A percentile compares a stretch with the other conserved stretches of the same genome.
Conservation (phyloP, 2,797 vertebrate species). For the Anguilla megastoma region DNA sequence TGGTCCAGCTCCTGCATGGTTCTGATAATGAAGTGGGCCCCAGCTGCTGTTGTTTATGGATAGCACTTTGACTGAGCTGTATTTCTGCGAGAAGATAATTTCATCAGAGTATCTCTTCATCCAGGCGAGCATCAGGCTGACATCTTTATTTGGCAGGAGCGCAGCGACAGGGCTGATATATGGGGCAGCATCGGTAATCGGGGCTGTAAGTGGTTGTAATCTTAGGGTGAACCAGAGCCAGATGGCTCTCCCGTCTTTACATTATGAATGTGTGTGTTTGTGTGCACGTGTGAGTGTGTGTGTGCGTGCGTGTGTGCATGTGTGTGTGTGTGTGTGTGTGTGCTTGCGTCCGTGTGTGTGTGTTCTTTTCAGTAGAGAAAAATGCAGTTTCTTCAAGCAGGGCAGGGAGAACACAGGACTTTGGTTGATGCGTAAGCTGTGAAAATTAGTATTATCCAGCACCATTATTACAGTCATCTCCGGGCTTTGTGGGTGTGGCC, state of each 20-base stretch:
- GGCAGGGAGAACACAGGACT: not conserved
- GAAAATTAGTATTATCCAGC: not conserved
- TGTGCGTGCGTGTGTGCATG: not conserved
- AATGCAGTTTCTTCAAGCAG: not conserved
- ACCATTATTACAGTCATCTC: conserved; percentile 5
- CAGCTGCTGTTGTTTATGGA: not conserved
- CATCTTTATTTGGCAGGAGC: conserved; percentile 25
- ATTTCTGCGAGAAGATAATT: conserved; percentile 4
- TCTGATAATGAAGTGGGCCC: conserved; percentile 8
- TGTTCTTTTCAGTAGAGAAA: not conserved
- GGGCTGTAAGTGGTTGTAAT: conserved; percentile 19
- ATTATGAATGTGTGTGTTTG: not conserved
- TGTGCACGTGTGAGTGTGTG: not conserved
- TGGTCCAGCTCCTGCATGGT: not conserved
- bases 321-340: not conserved
- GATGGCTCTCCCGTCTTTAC: conserved; percentile 4
- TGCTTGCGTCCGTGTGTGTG: not conserved
- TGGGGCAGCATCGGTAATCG: conserved; percentile 14
- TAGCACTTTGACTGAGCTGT: not conserved
- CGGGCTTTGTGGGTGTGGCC: not conserved
- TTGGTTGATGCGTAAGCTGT: not conserved
- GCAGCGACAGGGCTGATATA: conserved; percentile 7
- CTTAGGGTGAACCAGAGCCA: conserved; percentile 1
- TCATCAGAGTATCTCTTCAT: conserved; percentile 9
- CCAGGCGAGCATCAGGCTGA: conserved; percentile 12